Evolutionary conservation across 2,797 vertebrate species (phyloP).

Genomic region (Sebastiscus tertius): DNA sequence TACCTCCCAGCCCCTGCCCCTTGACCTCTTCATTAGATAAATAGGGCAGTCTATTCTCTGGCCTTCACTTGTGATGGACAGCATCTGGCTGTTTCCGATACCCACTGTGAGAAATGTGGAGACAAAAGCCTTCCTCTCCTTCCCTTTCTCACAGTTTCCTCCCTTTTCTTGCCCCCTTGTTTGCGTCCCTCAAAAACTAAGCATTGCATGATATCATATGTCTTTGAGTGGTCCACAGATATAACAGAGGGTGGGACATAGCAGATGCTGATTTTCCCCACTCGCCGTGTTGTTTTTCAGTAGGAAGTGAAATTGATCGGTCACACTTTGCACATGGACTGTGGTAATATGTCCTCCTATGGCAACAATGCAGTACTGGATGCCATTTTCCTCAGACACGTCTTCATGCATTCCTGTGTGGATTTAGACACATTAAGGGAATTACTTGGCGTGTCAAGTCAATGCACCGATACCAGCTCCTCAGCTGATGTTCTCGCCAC

Average conservation of each 20-base stretch:
- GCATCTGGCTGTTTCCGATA: slow-evolving; percentile 73
- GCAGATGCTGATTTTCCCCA: slow-evolving; percentile 74
- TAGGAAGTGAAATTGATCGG: slow-evolving; percentile 75
- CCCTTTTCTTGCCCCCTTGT: slow-evolving; percentile 43
- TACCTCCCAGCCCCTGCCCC: slow-evolving; percentile 20
- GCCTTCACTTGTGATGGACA: slow-evolving; percentile 68
- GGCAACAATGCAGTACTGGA: slow-evolving; percentile 52
- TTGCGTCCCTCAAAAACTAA: slow-evolving; percentile 33
- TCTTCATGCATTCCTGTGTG: slow-evolving; percentile 76
- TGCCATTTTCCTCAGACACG: slow-evolving; percentile 65
- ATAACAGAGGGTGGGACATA: slow-evolving; percentile 51
- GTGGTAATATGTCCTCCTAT: slow-evolving; percentile 61
- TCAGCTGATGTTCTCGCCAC: slow-evolving; percentile 45
- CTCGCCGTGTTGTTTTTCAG: slow-evolving; percentile 70
- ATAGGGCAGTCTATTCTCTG: slow-evolving; percentile 68
- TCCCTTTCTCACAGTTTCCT: slow-evolving; percentile 61
- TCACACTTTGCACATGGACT: slow-evolving; percentile 63
- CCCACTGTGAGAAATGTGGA: slow-evolving; percentile 65
- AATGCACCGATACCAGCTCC: slow-evolving; percentile 18
- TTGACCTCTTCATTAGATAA: slow-evolving; percentile 74
- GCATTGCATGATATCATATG: slow-evolving; percentile 64
- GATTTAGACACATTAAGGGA: slow-evolving; percentile 74
- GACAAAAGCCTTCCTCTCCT: slow-evolving; percentile 63
- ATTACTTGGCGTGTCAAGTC: slow-evolving; percentile 61
- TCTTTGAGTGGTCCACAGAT: slow-evolving; percentile 52